A percentile compares a stretch with the other conserved stretches of the same genome.
These are phyloP conservation scores for Notolabrus celidotus DNA, from an alignment of 2,797 vertebrate species.

Conservation along the genomic window DNA sequence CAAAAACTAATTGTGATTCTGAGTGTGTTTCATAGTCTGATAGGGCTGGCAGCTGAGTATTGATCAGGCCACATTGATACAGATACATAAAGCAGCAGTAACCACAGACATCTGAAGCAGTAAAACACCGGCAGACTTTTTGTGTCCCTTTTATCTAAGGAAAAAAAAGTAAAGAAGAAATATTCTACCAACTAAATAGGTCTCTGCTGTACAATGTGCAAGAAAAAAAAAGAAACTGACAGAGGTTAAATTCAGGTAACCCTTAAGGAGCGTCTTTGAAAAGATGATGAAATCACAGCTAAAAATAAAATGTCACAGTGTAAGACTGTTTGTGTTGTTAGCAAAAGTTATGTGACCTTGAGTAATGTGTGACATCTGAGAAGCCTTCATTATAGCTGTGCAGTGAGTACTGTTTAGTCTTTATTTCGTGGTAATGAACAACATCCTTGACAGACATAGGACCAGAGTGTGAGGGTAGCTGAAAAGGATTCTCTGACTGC, in stretches of 20 bases:
- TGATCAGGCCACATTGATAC: slow-evolving; percentile 36
- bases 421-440: slow-evolving; percentile 16
- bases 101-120: background rate
- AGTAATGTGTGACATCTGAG: slow-evolving; percentile 20
- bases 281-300: background rate
- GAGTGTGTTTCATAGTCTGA: slow-evolving; percentile 17
- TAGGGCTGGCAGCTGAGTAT: slow-evolving; percentile 31
- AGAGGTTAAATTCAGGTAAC: background rate
- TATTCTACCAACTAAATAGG: background rate
- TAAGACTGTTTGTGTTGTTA: background rate
- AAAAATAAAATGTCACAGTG: background rate
- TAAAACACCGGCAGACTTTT: background rate
- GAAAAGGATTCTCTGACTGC: slow-evolving; percentile 13
- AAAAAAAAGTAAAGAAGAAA: background rate
- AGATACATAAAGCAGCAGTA: background rate
- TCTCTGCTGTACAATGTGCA: background rate
- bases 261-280: background rate
- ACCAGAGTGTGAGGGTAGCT: background rate
- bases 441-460: background rate
- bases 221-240: background rate
- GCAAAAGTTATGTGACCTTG: slow-evolving; percentile 8
- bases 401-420: background rate
- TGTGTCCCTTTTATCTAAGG: background rate
- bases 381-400: background rate
- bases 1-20: slow-evolving; percentile 31